A percentile compares a stretch with the other conserved stretches of the same genome.
These are phyloP conservation scores for Drosophila obscura DNA, from an alignment of 1,140 invertebrate genomes.

Conservation along the genomic window DNA sequence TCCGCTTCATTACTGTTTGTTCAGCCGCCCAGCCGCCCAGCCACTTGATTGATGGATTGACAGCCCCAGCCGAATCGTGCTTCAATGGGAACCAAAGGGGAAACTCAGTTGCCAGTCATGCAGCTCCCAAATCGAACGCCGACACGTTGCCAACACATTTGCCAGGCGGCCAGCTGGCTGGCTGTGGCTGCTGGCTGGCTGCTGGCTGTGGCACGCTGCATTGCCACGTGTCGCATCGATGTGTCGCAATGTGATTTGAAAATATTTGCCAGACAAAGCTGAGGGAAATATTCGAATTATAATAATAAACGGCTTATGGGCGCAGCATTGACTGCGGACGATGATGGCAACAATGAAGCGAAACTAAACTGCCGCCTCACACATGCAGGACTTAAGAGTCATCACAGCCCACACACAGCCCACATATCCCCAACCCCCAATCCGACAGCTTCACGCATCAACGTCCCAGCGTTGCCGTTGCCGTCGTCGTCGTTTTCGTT, in stretches of 20 bases:
- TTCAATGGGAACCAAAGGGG: too few relatives aligned
- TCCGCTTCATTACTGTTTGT: conserved; percentile 22
- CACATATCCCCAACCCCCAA: background rate
- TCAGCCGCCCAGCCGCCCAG: conserved; percentile 23
- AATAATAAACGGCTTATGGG: conserved; percentile 74
- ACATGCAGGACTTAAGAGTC: conserved; percentile 16
- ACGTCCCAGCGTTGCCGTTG: background rate
- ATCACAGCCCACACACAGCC: background rate
- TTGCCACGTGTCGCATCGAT: conserved; percentile 68
- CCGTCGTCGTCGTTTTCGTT: background rate
- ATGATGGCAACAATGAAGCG: conserved; percentile 36
- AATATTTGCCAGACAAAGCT: conserved; percentile 48
- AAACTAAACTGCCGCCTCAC: conserved; percentile 30
- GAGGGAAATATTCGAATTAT: conserved; percentile 59
- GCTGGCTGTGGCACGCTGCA: conserved; percentile 29
- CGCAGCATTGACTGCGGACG: conserved; percentile 31
- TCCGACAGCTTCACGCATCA: conserved; percentile 26
- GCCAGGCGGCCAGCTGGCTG: conserved; percentile 26
- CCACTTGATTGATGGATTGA: conserved; percentile 55
- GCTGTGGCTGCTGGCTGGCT: conserved; percentile 10
- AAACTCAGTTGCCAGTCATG: background rate
- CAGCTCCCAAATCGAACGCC: conserved; percentile 26
- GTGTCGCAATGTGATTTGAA: conserved; percentile 50
- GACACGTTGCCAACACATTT: conserved; percentile 64
- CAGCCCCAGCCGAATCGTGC: conserved; percentile 23